These are phyloP conservation scores for Limenitis camilla DNA, from an alignment of 2,888 invertebrate genomes.

Conservation along the genomic window DNA sequence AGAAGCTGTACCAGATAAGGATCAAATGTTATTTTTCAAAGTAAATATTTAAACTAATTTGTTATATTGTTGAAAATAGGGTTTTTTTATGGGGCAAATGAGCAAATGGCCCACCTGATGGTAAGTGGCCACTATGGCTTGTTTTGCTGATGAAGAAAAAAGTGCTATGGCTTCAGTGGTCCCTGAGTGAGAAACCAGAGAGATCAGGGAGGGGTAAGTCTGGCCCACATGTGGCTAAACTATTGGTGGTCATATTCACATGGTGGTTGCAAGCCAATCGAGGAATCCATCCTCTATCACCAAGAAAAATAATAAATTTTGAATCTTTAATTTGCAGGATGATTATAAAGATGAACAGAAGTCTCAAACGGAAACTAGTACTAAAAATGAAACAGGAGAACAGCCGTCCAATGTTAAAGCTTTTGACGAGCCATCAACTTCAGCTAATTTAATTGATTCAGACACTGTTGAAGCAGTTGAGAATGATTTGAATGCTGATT, in stretches of 20 bases:
- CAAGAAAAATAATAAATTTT: not conserved
- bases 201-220: no score
- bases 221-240: no score
- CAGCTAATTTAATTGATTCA: slow-evolving; percentile 48
- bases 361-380: slow-evolving; percentile 33
- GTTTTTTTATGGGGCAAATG: no score
- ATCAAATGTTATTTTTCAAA: slow-evolving; percentile 72
- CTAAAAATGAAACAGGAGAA: slow-evolving; percentile 33
- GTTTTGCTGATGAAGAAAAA: no score
- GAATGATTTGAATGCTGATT: slow-evolving; percentile 44
- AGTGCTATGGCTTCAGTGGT: no score
- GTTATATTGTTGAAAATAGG: no score
- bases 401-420: slow-evolving; percentile 29
- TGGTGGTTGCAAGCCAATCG: no score
- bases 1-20: slow-evolving; percentile 52
- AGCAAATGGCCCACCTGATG: no score
- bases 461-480: slow-evolving; percentile 15
- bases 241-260: no score
- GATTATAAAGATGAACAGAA: slow-evolving; percentile 74
- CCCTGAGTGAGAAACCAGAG: no score
- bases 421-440: slow-evolving; percentile 33
- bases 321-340: slow-evolving; percentile 58
- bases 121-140: no score
- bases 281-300: no score
- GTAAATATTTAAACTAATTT: slow-evolving; percentile 33